A percentile compares a stretch with the other conserved stretches of the same genome.
Evolutionary conservation across 2,797 vertebrate species (phyloP).

Genomic region (Hemibagrus guttatus): DNA sequence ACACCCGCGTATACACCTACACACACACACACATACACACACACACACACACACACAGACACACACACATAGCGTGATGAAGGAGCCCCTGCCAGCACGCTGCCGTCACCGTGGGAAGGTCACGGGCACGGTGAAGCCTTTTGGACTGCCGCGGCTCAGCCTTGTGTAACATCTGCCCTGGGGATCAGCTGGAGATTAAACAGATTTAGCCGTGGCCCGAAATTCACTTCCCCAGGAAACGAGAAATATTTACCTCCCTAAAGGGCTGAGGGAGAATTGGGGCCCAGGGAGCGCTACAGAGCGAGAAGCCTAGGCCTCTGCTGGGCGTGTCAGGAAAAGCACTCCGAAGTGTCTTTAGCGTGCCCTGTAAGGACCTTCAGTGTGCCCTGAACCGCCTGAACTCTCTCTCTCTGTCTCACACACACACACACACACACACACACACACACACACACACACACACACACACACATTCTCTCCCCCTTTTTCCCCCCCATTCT

Average conservation of each 20-base stretch:
- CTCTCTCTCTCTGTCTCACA: neutral
- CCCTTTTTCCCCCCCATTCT: no score
- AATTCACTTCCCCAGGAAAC: slow-evolving; percentile 63
- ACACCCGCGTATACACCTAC: slow-evolving; percentile 35
- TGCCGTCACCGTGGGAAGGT: slow-evolving; percentile 49
- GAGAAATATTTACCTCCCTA: slow-evolving; percentile 55
- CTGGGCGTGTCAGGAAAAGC: slow-evolving; percentile 37
- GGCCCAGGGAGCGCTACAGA: slow-evolving; percentile 42
- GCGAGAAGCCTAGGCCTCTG: slow-evolving; percentile 1
- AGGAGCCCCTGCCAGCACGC: slow-evolving; percentile 32
- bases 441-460: no score
- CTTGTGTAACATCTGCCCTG: slow-evolving; percentile 50
- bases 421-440: no score
- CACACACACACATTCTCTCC: fast-evolving
- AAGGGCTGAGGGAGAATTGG: slow-evolving; percentile 32
- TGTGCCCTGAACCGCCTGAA: slow-evolving; percentile 37
- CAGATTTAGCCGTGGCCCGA: slow-evolving; percentile 47
- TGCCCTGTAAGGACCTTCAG: slow-evolving; percentile 35
- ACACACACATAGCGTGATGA: slow-evolving; percentile 28
- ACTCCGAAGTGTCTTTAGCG: slow-evolving; percentile 33
- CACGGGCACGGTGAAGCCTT: slow-evolving; percentile 31
- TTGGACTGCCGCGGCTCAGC: slow-evolving; percentile 3
- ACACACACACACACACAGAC: slow-evolving; percentile 27
- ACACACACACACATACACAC: no score
- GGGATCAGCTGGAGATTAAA: slow-evolving; percentile 53